A percentile compares a stretch with the other conserved stretches of the same genome.
phyloP scores from a whole-genome alignment of 2,113 vertebrate species.

The Rhea pennata region DNA sequence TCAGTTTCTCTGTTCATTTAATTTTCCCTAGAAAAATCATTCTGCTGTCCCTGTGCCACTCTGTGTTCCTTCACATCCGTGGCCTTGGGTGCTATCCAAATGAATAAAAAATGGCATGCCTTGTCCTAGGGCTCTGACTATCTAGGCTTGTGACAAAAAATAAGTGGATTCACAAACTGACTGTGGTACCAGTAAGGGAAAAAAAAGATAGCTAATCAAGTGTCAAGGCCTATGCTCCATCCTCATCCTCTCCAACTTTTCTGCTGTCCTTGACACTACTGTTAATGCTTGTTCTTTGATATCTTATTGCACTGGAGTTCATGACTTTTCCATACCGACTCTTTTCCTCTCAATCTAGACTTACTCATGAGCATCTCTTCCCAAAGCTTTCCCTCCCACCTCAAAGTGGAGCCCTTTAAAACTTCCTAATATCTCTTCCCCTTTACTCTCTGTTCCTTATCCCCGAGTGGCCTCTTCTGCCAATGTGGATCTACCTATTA shows the following conservation, averaged over 20 bases:
- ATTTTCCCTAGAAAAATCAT: not conserved
- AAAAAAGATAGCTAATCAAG: not conserved
- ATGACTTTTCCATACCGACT: not conserved
- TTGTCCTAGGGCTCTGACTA: not conserved
- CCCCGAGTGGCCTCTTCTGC: not conserved
- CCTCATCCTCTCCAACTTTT: not conserved
- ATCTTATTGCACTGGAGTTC: not conserved
- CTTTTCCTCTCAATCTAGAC: not conserved
- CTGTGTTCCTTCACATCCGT: not conserved
- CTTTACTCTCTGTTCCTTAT: not conserved
- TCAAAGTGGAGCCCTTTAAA: not conserved
- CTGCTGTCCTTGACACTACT: not conserved
- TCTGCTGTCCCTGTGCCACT: not conserved
- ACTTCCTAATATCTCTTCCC: not conserved
- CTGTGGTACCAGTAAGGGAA: not conserved
- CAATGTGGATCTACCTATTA: not conserved
- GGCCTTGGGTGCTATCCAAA: not conserved
- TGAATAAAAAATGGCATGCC: not conserved
- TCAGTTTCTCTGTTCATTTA: not conserved
- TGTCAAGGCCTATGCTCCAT: not conserved
- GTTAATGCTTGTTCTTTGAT: not conserved
- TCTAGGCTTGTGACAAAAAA: not conserved
- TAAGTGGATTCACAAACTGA: not conserved
- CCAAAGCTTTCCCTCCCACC: not conserved
- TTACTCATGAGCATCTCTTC: not conserved